Base-by-base conservation (phyloP, 2,113 vertebrate species). In the Australoheros scitulus region DNA sequence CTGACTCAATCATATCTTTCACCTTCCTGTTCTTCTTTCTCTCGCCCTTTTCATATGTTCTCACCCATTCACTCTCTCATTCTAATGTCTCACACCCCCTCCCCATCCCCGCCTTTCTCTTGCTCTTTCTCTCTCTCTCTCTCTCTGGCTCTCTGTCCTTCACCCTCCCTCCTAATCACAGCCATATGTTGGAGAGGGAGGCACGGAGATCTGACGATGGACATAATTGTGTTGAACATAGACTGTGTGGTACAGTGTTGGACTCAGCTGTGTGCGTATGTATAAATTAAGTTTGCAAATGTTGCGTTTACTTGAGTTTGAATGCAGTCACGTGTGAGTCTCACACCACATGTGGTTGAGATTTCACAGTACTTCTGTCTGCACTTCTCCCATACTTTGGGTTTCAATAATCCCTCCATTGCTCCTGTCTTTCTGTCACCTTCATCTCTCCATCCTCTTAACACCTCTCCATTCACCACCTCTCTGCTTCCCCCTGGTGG, bases 111-210 rank as follows among this genome's bases (percentile, higher is more conserved):
- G 47, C 68, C 57, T 70, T 77, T 55, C 60, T 11, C 36, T 10
- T 38, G 7, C 85, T 17, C 29, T 29, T 29, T 29, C 34, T 85
- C 77, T 74, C 68, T 78, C 82, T 29, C 61, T 87, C 76, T 76
- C 79, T 79, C 89, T 84, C 76, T 82, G 52, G n/a, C 84, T 63
- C 81, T 76, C 76, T 77, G 75, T 89, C 92, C 79, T 63, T 77
- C 77, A 87, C 88, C 83, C 82, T 89, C 88, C 84, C 89, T 94
- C 90, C 90, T 97, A 96, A 97, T 97, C 95, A 87, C 92, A 96
- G 95, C 95, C 96, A 97, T 96, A 96, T 96, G 96, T 96, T 96
- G 89, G 94, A 94, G 87, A 93, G 90, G 91, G 92, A 94, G 80
- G 85, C 80, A 94, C 91, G 68, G 85, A 81, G 89, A 78, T 90